Evolutionary conservation across 37 sponge, comb jelly and placozoan genomes (phyloP).

Genomic region (Axinella damicornis): DNA sequence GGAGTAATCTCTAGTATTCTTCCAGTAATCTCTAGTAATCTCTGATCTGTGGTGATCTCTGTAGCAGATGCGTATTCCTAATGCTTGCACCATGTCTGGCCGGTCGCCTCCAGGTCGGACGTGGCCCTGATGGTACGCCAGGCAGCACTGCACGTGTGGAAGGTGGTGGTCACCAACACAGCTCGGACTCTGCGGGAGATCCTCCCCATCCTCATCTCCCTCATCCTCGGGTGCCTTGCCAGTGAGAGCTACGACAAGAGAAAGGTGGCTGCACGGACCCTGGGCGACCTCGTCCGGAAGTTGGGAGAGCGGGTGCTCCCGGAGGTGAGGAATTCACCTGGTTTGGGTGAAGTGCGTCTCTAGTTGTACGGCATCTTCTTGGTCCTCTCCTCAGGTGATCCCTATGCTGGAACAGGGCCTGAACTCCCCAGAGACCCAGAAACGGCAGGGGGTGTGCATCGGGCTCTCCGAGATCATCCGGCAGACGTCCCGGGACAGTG

Average conservation of each 20-base stretch:
- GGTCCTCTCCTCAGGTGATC: no score
- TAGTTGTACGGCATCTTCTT: no score
- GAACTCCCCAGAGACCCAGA: constrained; percentile 43
- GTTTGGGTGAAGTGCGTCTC: no score
- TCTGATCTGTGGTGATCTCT: no score
- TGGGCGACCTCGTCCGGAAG: constrained; percentile 96
- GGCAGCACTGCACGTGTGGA: constrained; percentile 97
- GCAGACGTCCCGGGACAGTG: constrained; percentile 86
- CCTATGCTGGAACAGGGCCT: constrained; percentile 93
- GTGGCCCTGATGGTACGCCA: constrained; percentile 95
- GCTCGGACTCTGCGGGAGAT: constrained; percentile 95
- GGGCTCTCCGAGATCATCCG: constrained; percentile 96
- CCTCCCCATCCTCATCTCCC: constrained; percentile 84
- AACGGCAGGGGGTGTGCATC: constrained; percentile 97
- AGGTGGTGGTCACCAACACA: constrained; percentile 97
- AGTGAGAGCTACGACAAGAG: constrained; percentile 87
- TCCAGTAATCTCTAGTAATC: no score
- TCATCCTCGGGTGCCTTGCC: constrained; percentile 87
- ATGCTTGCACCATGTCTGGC: not conserved
- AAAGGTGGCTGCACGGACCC: constrained; percentile 91
- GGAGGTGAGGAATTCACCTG: constrained; percentile 72
- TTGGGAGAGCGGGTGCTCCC: constrained; percentile 95
- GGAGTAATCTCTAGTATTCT: no score
- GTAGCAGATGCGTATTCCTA: not conserved
- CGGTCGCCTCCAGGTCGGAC: constrained; percentile 77